Percentiles rank a stretch among this genome's conserved stretches.
phyloP scores from a whole-genome alignment of 2,888 invertebrate genomes.

The Sinohyriopsis cumingii region DNA sequence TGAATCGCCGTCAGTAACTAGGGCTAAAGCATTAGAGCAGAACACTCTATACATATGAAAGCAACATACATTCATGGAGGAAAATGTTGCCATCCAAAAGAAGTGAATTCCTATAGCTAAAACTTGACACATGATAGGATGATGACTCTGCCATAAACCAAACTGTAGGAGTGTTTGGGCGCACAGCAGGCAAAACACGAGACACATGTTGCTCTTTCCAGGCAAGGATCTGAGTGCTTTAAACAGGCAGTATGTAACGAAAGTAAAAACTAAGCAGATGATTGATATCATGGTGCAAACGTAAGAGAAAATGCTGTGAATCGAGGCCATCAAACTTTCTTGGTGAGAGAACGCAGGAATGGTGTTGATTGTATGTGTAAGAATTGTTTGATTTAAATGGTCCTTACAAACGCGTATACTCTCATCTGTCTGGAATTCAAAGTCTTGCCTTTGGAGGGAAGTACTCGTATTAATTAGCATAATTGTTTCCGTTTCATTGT shows the following conservation, averaged over 20 bases:
- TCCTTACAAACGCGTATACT: too few species aligned
- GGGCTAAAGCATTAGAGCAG: not conserved
- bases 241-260: conserved; percentile 40
- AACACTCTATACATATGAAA: conserved; percentile 47
- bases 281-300: conserved; percentile 30
- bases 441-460: too few species aligned
- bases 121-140: conserved; percentile 11
- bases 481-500: too few species aligned
- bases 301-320: conserved; percentile 11
- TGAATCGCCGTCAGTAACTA: not conserved
- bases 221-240: conserved; percentile 33
- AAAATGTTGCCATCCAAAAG: conserved; percentile 43
- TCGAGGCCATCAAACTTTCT: not conserved
- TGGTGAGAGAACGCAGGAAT: too few species aligned
- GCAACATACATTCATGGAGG: conserved; percentile 41
- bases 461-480: too few species aligned
- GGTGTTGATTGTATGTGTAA: too few species aligned
- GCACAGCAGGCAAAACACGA: conserved; percentile 31
- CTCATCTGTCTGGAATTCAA: too few species aligned
- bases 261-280: conserved; percentile 29
- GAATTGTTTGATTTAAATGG: too few species aligned
- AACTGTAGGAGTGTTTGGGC: conserved; percentile 38
- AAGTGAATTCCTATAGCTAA: conserved; percentile 39
- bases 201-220: conserved; percentile 43
- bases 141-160: conserved; percentile 15